Evolutionary conservation across 1,140 invertebrate species (phyloP), one percentile per base, ranked within the genome.

Genomic region (Dolichoris vasculosae): DNA sequence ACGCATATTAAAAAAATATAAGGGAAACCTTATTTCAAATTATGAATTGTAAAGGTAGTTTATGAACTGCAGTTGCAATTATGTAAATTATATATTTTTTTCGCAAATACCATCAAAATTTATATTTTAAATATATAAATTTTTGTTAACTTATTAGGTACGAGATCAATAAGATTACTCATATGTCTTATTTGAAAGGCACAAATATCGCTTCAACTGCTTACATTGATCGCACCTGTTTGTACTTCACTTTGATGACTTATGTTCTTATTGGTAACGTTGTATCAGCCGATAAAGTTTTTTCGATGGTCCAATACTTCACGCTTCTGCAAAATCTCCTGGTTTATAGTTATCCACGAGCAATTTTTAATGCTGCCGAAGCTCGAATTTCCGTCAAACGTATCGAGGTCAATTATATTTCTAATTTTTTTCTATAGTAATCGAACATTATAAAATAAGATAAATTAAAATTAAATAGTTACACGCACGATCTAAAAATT

Each of bases 251-350:
- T 9, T 92, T 97, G 71, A 91, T 97, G 79, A 92, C 95, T 2
- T 96, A 95, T 84, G 95, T 96, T 85, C 89, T 96, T 64, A 89
- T 94, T 59, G 95, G 95, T 2, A 94, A 95, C 30, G 89, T 91
- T 9, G 94, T 97, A 84, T 94, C 95, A 1, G 94, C 96, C 0
- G 94, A 95, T 83, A 95, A 95, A 88, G 95, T 96, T 11, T 97
- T 97, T 90, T 95, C 96, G 2, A 93, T 96, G 84, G 95, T 96
- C 55, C 95, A 96, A 82, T 95, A 97, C 87, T 96, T 96, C 89
- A 97, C 97, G 90, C 94, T 95, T 64, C 89, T 97, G n/a, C 95
- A 96, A 88, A 90, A 95, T 2, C 95, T 95, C 32, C 95, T 97
- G 92, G 96, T 96, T 23, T 95, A 97, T 85, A 94, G 95, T 86